Base-by-base conservation (phyloP, 1,140 invertebrate species). In the Anastatus disparis region DNA sequence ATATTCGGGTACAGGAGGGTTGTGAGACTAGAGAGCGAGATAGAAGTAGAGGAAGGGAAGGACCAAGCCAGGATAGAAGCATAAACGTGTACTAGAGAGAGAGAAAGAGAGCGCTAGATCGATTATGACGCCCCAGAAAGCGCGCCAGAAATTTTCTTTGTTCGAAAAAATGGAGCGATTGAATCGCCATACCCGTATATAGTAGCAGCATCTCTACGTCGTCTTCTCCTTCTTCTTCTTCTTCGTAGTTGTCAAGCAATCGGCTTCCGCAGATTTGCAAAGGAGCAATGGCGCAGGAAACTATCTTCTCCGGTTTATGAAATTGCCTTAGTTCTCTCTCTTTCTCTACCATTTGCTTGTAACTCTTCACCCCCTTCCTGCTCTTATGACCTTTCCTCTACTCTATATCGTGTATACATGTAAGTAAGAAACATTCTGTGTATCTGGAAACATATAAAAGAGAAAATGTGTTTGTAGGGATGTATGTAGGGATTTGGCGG, bases 201-300 rank as follows among this genome's bases (percentile, higher is more conserved):
- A n/a, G n/a, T n/a, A n/a, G n/a, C n/a, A n/a, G n/a, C n/a, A n/a
- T n/a, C n/a, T n/a, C n/a, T n/a, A n/a, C n/a, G n/a, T n/a, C n/a
- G n/a, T n/a, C n/a, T n/a, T n/a, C n/a, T n/a, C n/a, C n/a, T n/a
- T n/a, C n/a, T n/a, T n/a, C n/a, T n/a, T n/a, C n/a, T n/a, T n/a
- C n/a, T n/a, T n/a, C n/a, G n/a, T n/a, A n/a, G n/a, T n/a, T n/a
- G n/a, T 55, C 24, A 40, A 74, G 73, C 76, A 77, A 78, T 77
- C 72, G 74, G 73, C 78, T 79, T 80, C 79, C 78, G 77, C 74
- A 77, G 76, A 77, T 81, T 79, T 79, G 77, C 74, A 74, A n/a
- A 29, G 26, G 15, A 46, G 17, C 15, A 26, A n/a, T n/a, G n/a
- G 29, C 55, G 10, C 24, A 29, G 64, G 52, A 66, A 56, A 56